Evolutionary conservation across 2,113 vertebrate species (phyloP), one percentile per base, ranked within the genome.

Genomic region (Columba janthina): DNA sequence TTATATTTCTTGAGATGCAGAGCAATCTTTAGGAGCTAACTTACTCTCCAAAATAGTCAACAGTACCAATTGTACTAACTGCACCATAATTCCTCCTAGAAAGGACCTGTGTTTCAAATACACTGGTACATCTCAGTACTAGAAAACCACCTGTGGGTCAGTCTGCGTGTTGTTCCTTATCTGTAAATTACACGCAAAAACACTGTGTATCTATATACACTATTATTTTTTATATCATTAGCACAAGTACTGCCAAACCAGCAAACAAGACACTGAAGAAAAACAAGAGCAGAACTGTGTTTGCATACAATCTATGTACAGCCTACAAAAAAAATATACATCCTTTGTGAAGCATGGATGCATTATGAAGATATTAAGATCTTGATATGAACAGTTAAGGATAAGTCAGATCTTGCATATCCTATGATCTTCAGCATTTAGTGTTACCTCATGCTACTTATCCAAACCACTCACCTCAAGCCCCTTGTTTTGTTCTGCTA

Each of bases 381-480:
- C 77, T 44, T 31, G 8, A 74, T 64, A 61, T 19, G 72, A 91
- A 67, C 69, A 90, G 85, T 9, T 75, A 56, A 84, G 73, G 48
- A 31, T 95, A 92, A 94, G 86, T 85, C 81, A 92, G 38, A 67
- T 89, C 86, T 81, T 90, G 89, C n/a, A 81, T 53, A 93, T 75
- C 69, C 44, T 57, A 58, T 1, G 0, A 54, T 74, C 56, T 86
- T 78, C 38, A 53, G 46, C 36, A 50, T 65, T 69, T 57, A 79
- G 6, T 64, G 72, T 83, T 92, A 93, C 73, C 53, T 94, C 93
- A 92, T 21, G 15, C 51, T 86, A 15, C 61, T 67, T 51, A 84
- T 7, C 42, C 1, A 0, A 93, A 88, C 50, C 1, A 4, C 75
- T 67, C 42, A 73, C 64, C 42, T 78, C 51, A 44, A 82, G 28